Conservation (phyloP, 2,113 vertebrate species). For the Xenopus laevis region DNA sequence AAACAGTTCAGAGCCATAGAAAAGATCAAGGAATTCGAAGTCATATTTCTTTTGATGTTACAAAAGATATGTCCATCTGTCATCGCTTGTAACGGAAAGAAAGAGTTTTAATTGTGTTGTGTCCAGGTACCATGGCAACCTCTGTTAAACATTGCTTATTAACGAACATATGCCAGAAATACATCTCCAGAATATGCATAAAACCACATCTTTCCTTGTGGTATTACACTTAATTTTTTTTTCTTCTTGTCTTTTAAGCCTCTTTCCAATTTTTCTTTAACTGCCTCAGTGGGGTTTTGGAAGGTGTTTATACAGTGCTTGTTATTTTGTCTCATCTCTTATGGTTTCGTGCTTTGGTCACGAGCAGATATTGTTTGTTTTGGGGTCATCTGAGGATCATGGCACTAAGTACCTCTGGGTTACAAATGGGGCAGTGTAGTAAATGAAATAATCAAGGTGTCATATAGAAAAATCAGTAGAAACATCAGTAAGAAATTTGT, state of each 20-base stretch:
- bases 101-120: slow-evolving; percentile 50
- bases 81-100: slow-evolving; percentile 50
- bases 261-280: slow-evolving; percentile 40
- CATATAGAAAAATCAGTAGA: too few species aligned
- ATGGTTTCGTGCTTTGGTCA: slow-evolving; percentile 16
- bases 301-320: slow-evolving; percentile 35
- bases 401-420: too few species aligned
- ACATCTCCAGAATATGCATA: slow-evolving; percentile 28
- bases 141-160: slow-evolving; percentile 44
- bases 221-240: slow-evolving; percentile 40
- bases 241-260: slow-evolving; percentile 35
- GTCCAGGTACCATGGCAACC: slow-evolving; percentile 45
- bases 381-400: slow-evolving; percentile 26
- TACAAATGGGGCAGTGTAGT: too few species aligned
- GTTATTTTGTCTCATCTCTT: slow-evolving; percentile 14
- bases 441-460: too few species aligned
- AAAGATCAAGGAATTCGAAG: slow-evolving; percentile 28
- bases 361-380: neutral
- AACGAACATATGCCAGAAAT: slow-evolving; percentile 41
- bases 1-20: too few species aligned
- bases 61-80: slow-evolving; percentile 48
- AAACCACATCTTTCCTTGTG: slow-evolving; percentile 46
- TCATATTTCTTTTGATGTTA: slow-evolving; percentile 45
- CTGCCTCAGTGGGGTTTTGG: slow-evolving; percentile 19
- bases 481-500: too few species aligned